Evolutionary conservation across 2,113 vertebrate species (phyloP), one percentile per base, ranked within the genome.

Genomic region (Anser cygnoides): DNA sequence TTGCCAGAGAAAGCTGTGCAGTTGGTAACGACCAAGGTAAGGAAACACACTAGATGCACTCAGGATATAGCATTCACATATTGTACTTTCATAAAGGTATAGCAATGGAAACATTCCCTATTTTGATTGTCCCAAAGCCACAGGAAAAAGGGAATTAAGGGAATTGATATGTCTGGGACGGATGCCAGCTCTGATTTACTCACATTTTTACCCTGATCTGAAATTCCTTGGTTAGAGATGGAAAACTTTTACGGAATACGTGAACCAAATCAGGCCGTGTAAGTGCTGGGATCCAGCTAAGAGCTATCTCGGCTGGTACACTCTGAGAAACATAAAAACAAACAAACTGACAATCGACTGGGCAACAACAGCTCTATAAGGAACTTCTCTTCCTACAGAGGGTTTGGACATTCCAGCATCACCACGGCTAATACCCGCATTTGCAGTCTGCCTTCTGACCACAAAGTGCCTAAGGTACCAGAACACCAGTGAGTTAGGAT

Each of bases 101-200:
- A 90, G 46, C 94, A 77, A 46, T 92, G 91, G 95, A 98, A 96
- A 96, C 91, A 68, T 92, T 97, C 96, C 95, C 96, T 98, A 83
- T 98, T 98, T 98, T 97, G 97, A 97, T 97, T 98, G 98, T 97
- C 96, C 96, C 95, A 93, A 96, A 97, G 97, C 97, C 97, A 98
- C 93, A 95, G 96, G 96, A 95, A 97, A 87, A 84, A 77, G 70
- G 71, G 96, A 97, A 90, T 96, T 96, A 93, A 87, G 96, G 97
- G 97, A 98, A 98, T 93, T 90, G 97, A 98, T 97, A 97, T 83
- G 95, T 97, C 96, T 98, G 97, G 97, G 97, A 97, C 76, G 78
- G 94, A 92, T 96, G 96, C 97, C 97, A 97, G 95, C 92, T 97
- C 91, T 98, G 97, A 97, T 97, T 98, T 98, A 97, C 97, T 98